Evolutionary conservation across 35 echinoderm and acorn worm genomes (phyloP).

Genomic region (Strongylocentrotus purpuratus): DNA sequence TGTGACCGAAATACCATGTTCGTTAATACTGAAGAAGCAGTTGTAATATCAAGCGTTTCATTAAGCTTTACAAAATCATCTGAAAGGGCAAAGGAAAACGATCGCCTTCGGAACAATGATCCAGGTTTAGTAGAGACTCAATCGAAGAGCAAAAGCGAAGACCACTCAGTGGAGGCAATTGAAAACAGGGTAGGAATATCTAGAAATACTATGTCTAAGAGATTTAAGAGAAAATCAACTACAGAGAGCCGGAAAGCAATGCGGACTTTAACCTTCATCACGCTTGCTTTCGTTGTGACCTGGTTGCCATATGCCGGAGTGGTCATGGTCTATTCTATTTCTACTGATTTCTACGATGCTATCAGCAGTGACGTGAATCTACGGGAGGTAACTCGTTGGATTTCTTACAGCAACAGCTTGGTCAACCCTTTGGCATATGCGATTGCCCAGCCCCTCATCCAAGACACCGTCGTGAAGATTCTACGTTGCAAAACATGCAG

Average conservation of each 20-base stretch:
- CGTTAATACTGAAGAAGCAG: neutral
- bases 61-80: neutral
- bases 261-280: neutral
- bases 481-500: too few relatives aligned
- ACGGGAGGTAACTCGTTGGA: neutral
- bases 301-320: neutral
- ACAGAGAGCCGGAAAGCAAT: neutral
- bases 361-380: neutral
- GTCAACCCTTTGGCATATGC: slow-evolving; percentile 1
- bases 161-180: neutral
- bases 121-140: neutral
- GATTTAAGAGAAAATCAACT: neutral
- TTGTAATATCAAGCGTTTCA: too few relatives aligned
- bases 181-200: neutral
- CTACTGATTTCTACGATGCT: neutral
- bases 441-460: slow-evolving; percentile 1
- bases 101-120: neutral
- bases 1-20: too few relatives aligned
- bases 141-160: neutral
- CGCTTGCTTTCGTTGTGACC: neutral
- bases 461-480: neutral
- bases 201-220: neutral
- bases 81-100: neutral
- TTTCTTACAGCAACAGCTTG: slow-evolving; percentile 7
- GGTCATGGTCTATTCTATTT: neutral